Base-by-base conservation (phyloP, 53 echinoderm and acorn worm species). In the Arbacia lixula region DNA sequence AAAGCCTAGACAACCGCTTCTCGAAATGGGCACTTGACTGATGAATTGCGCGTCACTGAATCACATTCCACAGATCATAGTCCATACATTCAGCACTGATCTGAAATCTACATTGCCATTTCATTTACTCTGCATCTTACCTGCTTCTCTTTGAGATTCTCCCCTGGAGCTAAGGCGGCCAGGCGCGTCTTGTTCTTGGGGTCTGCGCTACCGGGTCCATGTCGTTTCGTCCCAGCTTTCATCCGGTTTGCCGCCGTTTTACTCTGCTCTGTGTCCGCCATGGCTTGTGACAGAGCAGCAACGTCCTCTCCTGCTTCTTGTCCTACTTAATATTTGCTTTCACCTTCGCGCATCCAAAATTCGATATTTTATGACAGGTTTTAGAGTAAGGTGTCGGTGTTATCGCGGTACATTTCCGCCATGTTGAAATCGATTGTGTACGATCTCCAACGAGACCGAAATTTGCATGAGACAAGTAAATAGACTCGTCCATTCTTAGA, bases 111-210 rank as follows among this genome's bases (percentile, higher is more conserved):
- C n/a, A n/a, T n/a, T n/a, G n/a, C n/a, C n/a, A n/a, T n/a, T n/a
- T n/a, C n/a, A n/a, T n/a, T n/a, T n/a, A n/a, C n/a, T n/a, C n/a
- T n/a, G n/a, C n/a, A n/a, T n/a, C 74, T 74, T 68, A 98, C 99
- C 99, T 98, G 99, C 89, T 92, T 90, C 92, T 98, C 99, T 74
- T 98, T 98, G 32, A 98, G 91, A 68, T 98, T 98, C 90, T 98
- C 99, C 2, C 99, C 99, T 17, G 95, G 95, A 42, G 94, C 99
- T 57, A 95, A 72, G 11, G 99, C 99, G 39, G 99, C 94, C 62
- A 97, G 86, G 20, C 99, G 88, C 19, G 94, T 90, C 82, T 98
- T 98, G 68, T 90, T 98, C 87, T 97, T 97, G 4, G 99, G 94
- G 68, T 98, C 99, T 1, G 92, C 94, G 61, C 90, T 94, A 58